Evolutionary conservation across 2,888 invertebrate genomes (phyloP), one percentile per base, ranked within the genome.

Genomic region (Drosophila longiperda): DNA sequence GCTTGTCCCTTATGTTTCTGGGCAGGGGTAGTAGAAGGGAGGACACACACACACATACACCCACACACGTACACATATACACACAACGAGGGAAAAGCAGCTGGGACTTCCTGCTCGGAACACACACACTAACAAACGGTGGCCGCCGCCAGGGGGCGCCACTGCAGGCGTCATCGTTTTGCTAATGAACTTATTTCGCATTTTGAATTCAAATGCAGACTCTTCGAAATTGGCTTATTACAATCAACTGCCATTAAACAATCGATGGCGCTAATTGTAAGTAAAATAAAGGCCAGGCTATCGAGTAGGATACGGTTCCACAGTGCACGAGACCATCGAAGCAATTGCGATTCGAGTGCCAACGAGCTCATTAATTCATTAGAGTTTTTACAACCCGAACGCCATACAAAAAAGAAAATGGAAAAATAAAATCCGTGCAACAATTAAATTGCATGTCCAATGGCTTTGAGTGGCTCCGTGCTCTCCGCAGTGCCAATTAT

Each of bases 111-210:
- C 78, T 74, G 54, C 57, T 32, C 34, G 57, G 54, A 69, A 61
- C 60, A 77, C 38, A 52, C 33, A 12, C 34, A 60, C 9, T 23
- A 23, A 52, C 32, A 20, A 23, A 34, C 8, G 36, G 17, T 9
- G 17, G 23, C 34, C 54, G 36, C 29, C 53, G 36, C 36, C 53
- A 61, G 79, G 60, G 64, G 68, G 60, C 66, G 62, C 64, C 75
- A 75, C 49, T 53, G 29, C 64, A 33, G 63, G 66, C 70, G 60
- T 75, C 69, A 68, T 57, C 77, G 69, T 62, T 74, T 73, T 65
- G 75, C 80, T 85, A 88, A 85, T 88, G 88, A 85, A 85, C 86
- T 85, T 88, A 85, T 85, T 85, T 86, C 83, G 75, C 83, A 83
- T 78, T 86, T 86, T 66, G 80, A 80, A 85, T 86, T 88, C 81